Percentiles rank a stretch among this genome's conserved stretches.
These are phyloP conservation scores for Deroplatys truncata DNA, from an alignment of 2,888 invertebrate genomes.

Conservation along the genomic window DNA sequence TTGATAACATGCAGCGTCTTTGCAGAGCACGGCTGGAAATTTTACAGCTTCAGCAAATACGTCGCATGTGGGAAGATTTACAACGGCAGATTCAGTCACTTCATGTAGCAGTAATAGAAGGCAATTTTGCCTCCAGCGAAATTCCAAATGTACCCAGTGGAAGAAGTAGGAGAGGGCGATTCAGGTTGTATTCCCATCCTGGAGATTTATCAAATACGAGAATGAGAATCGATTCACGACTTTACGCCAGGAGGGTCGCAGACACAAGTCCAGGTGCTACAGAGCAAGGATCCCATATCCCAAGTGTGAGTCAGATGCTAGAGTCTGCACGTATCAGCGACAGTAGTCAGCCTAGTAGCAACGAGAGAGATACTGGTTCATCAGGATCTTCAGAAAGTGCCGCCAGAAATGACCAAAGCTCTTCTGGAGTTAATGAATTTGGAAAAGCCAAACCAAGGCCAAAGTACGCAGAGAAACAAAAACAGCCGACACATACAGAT, in stretches of 20 bases:
- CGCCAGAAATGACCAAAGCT: background rate
- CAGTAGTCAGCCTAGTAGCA: background rate
- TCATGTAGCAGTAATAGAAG: slow-evolving; percentile 47
- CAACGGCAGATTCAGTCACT: slow-evolving; percentile 55
- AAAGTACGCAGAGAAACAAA: background rate
- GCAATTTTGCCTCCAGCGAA: background rate
- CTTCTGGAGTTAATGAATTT: background rate
- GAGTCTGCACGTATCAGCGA: slow-evolving; percentile 27
- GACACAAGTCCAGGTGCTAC: background rate
- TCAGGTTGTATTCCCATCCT: background rate
- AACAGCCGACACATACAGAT: background rate
- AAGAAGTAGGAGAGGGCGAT: background rate
- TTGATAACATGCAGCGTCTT: slow-evolving; percentile 42
- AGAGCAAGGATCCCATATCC: slow-evolving; percentile 12
- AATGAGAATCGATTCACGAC: background rate
- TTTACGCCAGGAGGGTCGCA: background rate
- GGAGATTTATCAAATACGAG: background rate
- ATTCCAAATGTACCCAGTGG: background rate
- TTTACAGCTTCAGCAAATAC: slow-evolving; percentile 53
- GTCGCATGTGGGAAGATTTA: slow-evolving; percentile 61
- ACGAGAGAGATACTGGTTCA: background rate
- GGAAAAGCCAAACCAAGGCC: background rate
- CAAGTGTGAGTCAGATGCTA: slow-evolving; percentile 26
- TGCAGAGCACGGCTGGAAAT: slow-evolving; percentile 42
- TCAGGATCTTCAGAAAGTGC: background rate